Conservation (phyloP, 1,140 invertebrate genomes). For the Halictus rubicundus region DNA sequence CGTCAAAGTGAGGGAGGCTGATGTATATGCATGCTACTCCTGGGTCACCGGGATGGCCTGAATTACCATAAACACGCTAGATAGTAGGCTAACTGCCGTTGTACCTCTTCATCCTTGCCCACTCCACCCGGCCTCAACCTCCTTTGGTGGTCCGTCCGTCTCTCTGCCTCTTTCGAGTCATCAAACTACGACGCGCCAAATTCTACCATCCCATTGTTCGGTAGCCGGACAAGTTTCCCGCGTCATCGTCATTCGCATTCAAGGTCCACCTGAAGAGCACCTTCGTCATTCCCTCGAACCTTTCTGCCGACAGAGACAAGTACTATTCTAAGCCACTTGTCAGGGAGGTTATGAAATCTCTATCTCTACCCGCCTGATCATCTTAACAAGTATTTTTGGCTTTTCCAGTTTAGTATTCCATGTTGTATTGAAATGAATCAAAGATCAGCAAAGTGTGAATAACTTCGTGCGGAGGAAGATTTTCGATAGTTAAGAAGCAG, state of each 20-base stretch:
- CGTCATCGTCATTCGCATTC: neutral
- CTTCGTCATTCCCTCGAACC: neutral
- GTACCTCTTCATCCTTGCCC: constrained; percentile 48
- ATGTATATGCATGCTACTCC: constrained; percentile 74
- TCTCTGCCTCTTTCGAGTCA: constrained; percentile 55
- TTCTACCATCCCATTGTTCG: constrained; percentile 15
- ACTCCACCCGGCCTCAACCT: neutral
- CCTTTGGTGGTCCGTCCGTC: neutral
- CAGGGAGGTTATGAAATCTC: too few relatives aligned
- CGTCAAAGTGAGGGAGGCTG: constrained; percentile 69
- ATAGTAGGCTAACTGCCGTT: constrained; percentile 71
- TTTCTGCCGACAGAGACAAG: too few relatives aligned
- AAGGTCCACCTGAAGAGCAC: too few relatives aligned
- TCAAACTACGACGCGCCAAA: constrained; percentile 20
- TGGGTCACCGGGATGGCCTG: constrained; percentile 67
- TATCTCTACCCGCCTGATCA: too few relatives aligned
- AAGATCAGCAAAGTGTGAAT: too few relatives aligned
- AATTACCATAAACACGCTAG: constrained; percentile 74
- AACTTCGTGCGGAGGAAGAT: too few relatives aligned
- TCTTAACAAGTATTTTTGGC: too few relatives aligned
- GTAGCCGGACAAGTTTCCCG: neutral
- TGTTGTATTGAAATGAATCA: too few relatives aligned
- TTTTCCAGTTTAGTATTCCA: too few relatives aligned
- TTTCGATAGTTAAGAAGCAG: too few relatives aligned
- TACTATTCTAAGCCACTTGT: too few relatives aligned